Evolutionary conservation across 2,113 vertebrate genomes (phyloP), one percentile per base, ranked within the genome.

Genomic region (Motacilla tschutschensis): DNA sequence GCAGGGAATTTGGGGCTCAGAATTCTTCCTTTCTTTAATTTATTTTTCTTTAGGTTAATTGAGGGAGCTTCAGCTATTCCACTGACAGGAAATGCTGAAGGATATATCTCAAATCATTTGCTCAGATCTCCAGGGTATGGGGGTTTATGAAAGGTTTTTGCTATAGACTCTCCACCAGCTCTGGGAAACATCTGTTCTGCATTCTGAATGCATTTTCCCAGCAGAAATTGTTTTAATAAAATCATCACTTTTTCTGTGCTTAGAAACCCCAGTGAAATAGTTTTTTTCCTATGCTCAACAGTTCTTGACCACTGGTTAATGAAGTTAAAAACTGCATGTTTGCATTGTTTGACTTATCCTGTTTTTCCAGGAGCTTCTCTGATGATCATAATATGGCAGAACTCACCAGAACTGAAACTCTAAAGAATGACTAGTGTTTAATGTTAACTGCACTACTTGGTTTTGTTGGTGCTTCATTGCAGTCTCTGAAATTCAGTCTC

Each of bases 61-160:
- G 78, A 86, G 66, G 67, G 66, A 87, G 83, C 79, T 76, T 59
- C 60, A 70, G 72, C 75, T 88, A 57, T 92, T 92, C 48, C 69
- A 79, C 53, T 90, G 79, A 66, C 81, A 88, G 92, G 93, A 95
- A 95, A 92, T 91, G 67, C 86, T 92, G 89, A 90, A 91, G 72
- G 79, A 84, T 88, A 64, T 82, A 79, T 90, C 93, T 90, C 75
- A 79, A 85, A 92, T 92, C 2, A 78, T 90, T 92, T 91, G 60
- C 53, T 92, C 53, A 73, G 64, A 81, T 93, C 93, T 92, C 88
- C 53, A 77, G 88, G 88, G 90, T 80, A 78, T 0, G 0, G 53
- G 50, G 60, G 64, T 79, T 90, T 94, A 64, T 76, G 76, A 86
- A 88, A 60, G 33, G 36, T 63, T 94, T 88, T 87, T 84, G 48